Conservation (phyloP, 2,888 invertebrate genomes). For the Limnephilus marmoratus region DNA sequence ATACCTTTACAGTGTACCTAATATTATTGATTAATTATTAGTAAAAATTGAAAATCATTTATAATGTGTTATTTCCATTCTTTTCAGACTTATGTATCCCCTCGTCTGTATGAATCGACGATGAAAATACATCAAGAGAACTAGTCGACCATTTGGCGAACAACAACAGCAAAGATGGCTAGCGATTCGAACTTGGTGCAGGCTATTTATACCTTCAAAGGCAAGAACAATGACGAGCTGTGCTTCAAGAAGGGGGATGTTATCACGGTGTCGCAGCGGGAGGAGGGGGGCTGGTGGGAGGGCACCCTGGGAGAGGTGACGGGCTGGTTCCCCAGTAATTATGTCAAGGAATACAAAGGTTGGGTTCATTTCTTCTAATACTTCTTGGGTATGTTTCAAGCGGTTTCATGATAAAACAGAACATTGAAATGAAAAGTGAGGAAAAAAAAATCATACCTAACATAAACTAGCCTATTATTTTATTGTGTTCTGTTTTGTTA, state of each 20-base stretch:
- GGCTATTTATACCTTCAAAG: slow-evolving; percentile 95
- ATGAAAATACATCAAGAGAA: slow-evolving; percentile 24
- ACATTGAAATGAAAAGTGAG: no score
- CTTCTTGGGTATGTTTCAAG: slow-evolving; percentile 64
- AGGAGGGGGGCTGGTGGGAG: slow-evolving; percentile 99
- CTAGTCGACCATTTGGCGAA: background rate
- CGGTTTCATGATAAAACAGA: no score
- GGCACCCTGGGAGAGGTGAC: slow-evolving; percentile 96
- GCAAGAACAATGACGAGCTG: slow-evolving; percentile 98
- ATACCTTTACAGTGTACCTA: background rate
- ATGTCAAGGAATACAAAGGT: slow-evolving; percentile 93
- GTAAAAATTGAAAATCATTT: background rate
- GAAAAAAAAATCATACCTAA: no score
- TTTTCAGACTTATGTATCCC: slow-evolving; percentile 22
- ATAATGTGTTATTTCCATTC: background rate
- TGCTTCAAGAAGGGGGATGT: slow-evolving; percentile 97
- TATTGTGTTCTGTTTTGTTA: no score
- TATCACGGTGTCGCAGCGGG: slow-evolving; percentile 96
- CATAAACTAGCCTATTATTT: no score
- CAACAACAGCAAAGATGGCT: slow-evolving; percentile 72
- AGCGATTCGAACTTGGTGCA: slow-evolving; percentile 85
- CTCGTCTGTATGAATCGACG: background rate
- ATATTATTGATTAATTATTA: background rate
- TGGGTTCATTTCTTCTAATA: slow-evolving; percentile 68
- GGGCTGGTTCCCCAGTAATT: slow-evolving; percentile 99